Evolutionary conservation across 1,140 invertebrate genomes (phyloP), one percentile per base, ranked within the genome.

Genomic region (Megathymus violae): DNA sequence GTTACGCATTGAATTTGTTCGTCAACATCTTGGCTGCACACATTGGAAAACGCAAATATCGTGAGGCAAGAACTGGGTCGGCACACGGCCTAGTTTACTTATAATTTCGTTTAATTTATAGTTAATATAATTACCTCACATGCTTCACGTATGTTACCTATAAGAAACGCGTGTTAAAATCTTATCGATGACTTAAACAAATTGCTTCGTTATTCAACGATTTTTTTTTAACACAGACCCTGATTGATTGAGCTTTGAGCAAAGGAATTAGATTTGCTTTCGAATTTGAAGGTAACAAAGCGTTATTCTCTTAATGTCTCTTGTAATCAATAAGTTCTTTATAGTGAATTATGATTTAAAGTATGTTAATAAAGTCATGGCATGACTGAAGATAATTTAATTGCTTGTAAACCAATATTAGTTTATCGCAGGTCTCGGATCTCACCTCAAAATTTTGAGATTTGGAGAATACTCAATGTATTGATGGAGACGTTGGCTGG

Each of bases 41-140:
- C 64, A 52, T 51, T 62, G 65, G 15, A 50, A 69, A 62, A 66
- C 59, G 74, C 71, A 83, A 83, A 79, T 68, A 79, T 75, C 60
- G 70, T 73, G 67, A 74, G 63, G 44, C 56, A 58, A 64, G 52
- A 82, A 80, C 68, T 76, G 64, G 80, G 78, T 76, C 77, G 70
- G 60, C 64, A 71, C 65, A 63, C 60, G 78, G 44, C 78, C 82
- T 77, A 81, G 71, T 81, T 82, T 71, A 19, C 58, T 68, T 62
- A 75, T 73, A 78, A 72, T 70, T 74, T 74, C 62, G 59, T 66
- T 69, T 73, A 73, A 69, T 70, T 71, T 63, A 65, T 64, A 69
- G 46, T 52, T 63, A 62, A 68, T 64, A 69, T 65, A 71, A 70
- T 71, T 62, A 67, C 51, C 56, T 59, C 14, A 67, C 56, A 67